phyloP scores from a whole-genome alignment of 1,140 invertebrate genomes.

The Protaetia brevitarsis region DNA sequence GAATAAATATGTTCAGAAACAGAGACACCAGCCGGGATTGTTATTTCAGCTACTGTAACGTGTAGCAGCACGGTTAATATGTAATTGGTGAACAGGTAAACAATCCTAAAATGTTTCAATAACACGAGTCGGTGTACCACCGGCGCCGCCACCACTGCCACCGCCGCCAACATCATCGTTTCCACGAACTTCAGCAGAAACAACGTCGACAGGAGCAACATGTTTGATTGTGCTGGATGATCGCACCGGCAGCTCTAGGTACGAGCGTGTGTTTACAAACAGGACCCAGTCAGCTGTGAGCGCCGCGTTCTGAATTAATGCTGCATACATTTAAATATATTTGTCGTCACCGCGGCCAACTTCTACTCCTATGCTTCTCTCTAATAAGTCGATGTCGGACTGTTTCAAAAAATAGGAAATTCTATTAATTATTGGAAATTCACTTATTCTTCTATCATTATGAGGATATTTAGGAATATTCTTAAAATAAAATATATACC shows the following conservation, averaged over 20 bases:
- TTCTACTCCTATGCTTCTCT: neutral
- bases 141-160: neutral
- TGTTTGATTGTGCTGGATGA: constrained; percentile 22
- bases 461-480: too few species aligned
- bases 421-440: too few species aligned
- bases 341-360: constrained; percentile 38
- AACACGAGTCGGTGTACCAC: constrained; percentile 17
- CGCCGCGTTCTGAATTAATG: constrained; percentile 61
- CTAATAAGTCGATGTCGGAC: neutral
- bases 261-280: constrained; percentile 46
- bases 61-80: constrained; percentile 17
- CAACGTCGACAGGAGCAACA: constrained; percentile 18
- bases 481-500: too few species aligned
- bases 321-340: constrained; percentile 66
- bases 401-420: neutral
- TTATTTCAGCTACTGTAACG: constrained; percentile 16
- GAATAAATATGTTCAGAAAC: neutral
- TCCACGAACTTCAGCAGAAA: constrained; percentile 17
- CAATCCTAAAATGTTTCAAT: constrained; percentile 23
- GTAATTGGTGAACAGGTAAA: constrained; percentile 22
- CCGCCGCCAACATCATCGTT: constrained; percentile 5
- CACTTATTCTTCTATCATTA: too few species aligned
- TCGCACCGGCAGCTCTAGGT: constrained; percentile 28
- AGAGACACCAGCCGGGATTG: neutral
- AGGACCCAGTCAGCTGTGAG: constrained; percentile 48